Conservation (phyloP, 2,113 vertebrate species). For the Chascanopsetta lugubris region DNA sequence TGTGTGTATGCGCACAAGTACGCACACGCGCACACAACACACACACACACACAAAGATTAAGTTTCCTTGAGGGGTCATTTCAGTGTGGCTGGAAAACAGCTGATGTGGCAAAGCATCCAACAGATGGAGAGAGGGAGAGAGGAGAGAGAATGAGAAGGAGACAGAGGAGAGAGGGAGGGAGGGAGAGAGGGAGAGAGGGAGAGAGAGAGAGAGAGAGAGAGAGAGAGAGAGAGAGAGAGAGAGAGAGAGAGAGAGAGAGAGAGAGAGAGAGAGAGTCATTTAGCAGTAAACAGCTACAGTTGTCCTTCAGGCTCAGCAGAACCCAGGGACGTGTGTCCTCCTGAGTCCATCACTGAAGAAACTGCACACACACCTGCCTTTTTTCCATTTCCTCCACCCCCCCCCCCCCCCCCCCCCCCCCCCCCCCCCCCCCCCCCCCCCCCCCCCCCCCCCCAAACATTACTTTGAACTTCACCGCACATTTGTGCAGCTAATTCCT, state of each 20-base stretch:
- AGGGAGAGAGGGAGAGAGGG: conserved; percentile 29
- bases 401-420: neutral
- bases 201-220: conserved; percentile 39
- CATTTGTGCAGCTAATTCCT: neutral
- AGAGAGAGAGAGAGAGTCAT: conserved; percentile 44
- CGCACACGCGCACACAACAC: conserved; percentile 29
- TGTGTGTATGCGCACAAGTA: conserved; percentile 11
- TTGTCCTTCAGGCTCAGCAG: conserved; percentile 74
- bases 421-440: neutral
- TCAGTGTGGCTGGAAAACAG: conserved; percentile 68
- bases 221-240: conserved; percentile 11
- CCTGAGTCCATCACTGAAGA: conserved; percentile 38
- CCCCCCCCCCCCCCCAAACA: neutral
- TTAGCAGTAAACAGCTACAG: conserved; percentile 66
- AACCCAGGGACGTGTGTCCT: conserved; percentile 41
- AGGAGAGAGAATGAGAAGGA: no score
- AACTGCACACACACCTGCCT: conserved; percentile 8
- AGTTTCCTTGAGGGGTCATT: conserved; percentile 77
- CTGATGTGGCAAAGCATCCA: conserved; percentile 74
- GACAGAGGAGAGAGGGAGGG: conserved; percentile 24
- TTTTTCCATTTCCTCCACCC: conserved; percentile 1
- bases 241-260: conserved; percentile 36
- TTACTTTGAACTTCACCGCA: conserved; percentile 2
- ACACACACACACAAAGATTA: conserved; percentile 50
- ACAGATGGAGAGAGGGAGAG: conserved; percentile 52